These are phyloP conservation scores for Lathamus discolor DNA, from an alignment of 2,113 vertebrate genomes.

Conservation along the genomic window DNA sequence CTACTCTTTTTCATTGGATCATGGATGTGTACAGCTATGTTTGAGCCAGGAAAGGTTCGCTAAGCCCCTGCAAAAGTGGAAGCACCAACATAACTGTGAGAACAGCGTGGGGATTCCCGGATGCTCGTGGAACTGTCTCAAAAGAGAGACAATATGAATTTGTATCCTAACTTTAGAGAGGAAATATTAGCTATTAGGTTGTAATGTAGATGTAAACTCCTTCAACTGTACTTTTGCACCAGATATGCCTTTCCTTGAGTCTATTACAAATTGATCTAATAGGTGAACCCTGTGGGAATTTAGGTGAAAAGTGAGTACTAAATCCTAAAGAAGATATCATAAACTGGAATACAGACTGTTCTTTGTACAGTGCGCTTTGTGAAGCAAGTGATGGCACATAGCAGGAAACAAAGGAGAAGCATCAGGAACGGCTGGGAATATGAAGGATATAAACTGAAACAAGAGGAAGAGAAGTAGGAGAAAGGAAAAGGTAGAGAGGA, in stretches of 20 bases:
- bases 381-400: not conserved
- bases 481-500: not conserved
- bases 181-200: not conserved
- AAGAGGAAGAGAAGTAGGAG: not conserved
- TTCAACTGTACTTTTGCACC: not conserved
- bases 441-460: not conserved
- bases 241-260: not conserved
- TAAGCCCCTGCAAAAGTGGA: not conserved
- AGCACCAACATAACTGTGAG: not conserved
- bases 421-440: not conserved
- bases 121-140: not conserved
- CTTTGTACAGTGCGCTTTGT: not conserved
- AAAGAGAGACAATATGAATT: not conserved
- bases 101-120: not conserved
- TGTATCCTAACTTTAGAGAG: not conserved
- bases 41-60: not conserved
- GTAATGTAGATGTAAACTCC: not conserved
- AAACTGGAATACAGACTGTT: not conserved
- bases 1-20: not conserved
- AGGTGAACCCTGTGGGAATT: not conserved
- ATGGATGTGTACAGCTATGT: not conserved
- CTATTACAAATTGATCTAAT: not conserved
- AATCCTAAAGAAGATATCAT: not conserved
- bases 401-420: not conserved
- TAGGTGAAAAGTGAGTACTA: not conserved